These are phyloP conservation scores for Brachypodius melanocephalos DNA, from an alignment of 2,113 vertebrate species.

Conservation along the genomic window DNA sequence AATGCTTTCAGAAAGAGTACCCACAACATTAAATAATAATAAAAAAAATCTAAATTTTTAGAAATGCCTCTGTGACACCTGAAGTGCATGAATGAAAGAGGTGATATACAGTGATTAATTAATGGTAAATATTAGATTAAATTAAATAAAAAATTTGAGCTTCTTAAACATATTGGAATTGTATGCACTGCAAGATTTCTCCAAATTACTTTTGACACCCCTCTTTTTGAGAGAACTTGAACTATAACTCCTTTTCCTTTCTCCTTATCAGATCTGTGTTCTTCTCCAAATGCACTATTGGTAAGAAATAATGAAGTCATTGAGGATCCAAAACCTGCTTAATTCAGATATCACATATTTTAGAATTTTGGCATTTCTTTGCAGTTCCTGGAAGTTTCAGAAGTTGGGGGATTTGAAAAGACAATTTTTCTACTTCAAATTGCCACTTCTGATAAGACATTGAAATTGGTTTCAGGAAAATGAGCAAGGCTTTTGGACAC, in stretches of 20 bases:
- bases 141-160: neutral
- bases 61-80: neutral
- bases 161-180: neutral
- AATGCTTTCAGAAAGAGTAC: neutral
- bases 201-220: neutral
- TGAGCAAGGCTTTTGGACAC: neutral
- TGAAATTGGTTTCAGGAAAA: neutral
- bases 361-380: neutral
- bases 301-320: neutral
- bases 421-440: neutral
- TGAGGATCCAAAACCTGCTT: neutral
- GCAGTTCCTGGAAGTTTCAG: neutral
- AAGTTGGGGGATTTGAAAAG: neutral
- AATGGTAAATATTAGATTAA: neutral
- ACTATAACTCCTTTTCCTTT: neutral
- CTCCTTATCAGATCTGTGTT: neutral
- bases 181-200: neutral
- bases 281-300: neutral
- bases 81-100: neutral
- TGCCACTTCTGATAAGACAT: neutral
- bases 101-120: neutral
- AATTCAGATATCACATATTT: neutral
- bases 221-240: neutral
- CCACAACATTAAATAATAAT: neutral
- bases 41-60: neutral